Base-by-base conservation (phyloP, 2,797 vertebrate species). In the Notamacropus eugenii region DNA sequence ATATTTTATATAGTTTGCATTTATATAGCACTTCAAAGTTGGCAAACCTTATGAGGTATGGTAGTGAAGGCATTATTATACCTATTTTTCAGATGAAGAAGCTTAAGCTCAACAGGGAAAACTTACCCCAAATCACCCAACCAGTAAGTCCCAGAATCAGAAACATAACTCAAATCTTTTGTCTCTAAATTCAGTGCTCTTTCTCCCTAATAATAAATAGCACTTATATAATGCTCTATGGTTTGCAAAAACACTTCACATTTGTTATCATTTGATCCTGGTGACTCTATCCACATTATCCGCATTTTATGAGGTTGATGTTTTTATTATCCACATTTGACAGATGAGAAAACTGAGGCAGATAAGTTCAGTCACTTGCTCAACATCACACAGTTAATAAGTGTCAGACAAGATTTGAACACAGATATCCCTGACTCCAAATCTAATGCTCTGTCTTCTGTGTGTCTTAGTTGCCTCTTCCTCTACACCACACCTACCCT, bases 401-500 rank as follows among this genome's bases (percentile, higher is more conserved):
- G 34, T 67, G 62, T n/a, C 5, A 40, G 16, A 19, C 19, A 82
- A 82, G 19, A 82, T 22, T 46, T 40, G 40, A 46, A 82, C 74
- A 9, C n/a, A 46, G 40, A 46, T 82, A 82, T 82, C 19, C 5
- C 74, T 82, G 40, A 82, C 40, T 82, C 22, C 40, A 82, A 82
- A 46, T 46, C 9, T 22, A 46, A 9, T 2, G 24, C 40, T 22
- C 67, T 82, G 27, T 82, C 22, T 82, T 27, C 22, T 46, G 19
- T 40, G 19, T 74, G 16, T 74, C 19, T 16, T 40, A 40, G 16
- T 16, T 74, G 14, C 67, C n/a, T 82, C 22, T 82, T 10, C 67
- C 34, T 82, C 74, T 82, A 46, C 10, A 46, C 74, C 2, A 22
- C 55, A 96, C 91, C 96, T 95, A 93, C 95, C 96, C 95, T 98